phyloP scores from a whole-genome alignment of 2,888 invertebrate genomes.

The Strigamia crassipes region DNA sequence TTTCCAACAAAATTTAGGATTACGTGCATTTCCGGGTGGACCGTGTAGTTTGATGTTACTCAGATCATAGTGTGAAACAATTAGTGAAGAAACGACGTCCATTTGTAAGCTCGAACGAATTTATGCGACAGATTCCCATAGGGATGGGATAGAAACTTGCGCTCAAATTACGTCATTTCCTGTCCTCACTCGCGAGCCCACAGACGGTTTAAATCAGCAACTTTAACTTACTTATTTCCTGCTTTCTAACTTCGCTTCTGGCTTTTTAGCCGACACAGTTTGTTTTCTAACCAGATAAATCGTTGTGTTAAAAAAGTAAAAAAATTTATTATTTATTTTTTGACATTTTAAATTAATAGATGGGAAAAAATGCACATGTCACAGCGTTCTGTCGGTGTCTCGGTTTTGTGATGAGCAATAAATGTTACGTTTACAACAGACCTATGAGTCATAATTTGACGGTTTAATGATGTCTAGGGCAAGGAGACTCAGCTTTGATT shows the following conservation, averaged over 20 bases:
- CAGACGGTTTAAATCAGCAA: constrained; percentile 16
- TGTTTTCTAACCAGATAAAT: background rate
- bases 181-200: background rate
- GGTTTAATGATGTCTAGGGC: constrained; percentile 3
- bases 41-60: background rate
- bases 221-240: background rate
- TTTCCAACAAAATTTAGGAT: no score
- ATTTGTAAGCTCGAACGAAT: background rate
- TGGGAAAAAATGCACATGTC: background rate
- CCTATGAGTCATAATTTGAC: constrained; percentile 8
- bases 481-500: background rate
- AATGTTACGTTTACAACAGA: background rate
- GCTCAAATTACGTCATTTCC: constrained; percentile 10
- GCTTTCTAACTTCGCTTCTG: background rate
- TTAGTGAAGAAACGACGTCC: background rate
- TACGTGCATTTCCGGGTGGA: no score
- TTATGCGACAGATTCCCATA: background rate
- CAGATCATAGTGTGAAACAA: background rate
- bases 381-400: background rate
- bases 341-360: background rate
- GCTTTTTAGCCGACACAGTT: background rate
- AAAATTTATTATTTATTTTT: no score
- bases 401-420: constrained; percentile 8
- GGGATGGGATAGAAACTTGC: background rate
- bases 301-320: no score